A percentile compares a stretch with the other conserved stretches of the same genome.
Evolutionary conservation across 2,797 vertebrate species (phyloP).

Genomic region (Euphonia xanthogaster): DNA sequence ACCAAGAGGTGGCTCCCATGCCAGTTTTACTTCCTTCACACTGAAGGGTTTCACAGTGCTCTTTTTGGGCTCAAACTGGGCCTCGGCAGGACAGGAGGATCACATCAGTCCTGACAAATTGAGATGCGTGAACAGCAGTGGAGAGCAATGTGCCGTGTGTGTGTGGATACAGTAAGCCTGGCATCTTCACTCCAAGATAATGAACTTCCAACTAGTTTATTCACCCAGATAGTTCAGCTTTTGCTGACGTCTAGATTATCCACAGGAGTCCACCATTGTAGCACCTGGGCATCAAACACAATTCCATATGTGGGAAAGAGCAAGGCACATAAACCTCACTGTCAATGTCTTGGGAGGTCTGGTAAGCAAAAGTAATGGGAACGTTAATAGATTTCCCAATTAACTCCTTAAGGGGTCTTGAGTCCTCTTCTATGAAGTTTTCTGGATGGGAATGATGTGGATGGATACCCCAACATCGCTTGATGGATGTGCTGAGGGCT

Average conservation of each 20-base stretch:
- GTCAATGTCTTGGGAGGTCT: background rate
- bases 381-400: background rate
- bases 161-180: background rate
- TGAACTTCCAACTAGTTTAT: background rate
- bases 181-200: background rate
- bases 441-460: background rate
- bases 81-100: background rate
- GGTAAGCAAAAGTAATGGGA: background rate
- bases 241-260: background rate
- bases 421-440: background rate
- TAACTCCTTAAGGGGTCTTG: background rate
- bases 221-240: background rate
- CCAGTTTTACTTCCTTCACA: background rate
- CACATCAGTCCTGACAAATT: background rate
- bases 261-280: background rate
- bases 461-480: accelerated
- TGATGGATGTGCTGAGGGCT: background rate
- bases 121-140: background rate
- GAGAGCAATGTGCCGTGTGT: background rate
- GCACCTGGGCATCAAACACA: background rate
- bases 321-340: background rate
- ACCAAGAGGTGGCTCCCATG: background rate
- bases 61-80: background rate
- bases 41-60: background rate
- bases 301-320: background rate